These are phyloP conservation scores for Zelleria hepariella DNA, from an alignment of 2,888 invertebrate species.

Conservation along the genomic window DNA sequence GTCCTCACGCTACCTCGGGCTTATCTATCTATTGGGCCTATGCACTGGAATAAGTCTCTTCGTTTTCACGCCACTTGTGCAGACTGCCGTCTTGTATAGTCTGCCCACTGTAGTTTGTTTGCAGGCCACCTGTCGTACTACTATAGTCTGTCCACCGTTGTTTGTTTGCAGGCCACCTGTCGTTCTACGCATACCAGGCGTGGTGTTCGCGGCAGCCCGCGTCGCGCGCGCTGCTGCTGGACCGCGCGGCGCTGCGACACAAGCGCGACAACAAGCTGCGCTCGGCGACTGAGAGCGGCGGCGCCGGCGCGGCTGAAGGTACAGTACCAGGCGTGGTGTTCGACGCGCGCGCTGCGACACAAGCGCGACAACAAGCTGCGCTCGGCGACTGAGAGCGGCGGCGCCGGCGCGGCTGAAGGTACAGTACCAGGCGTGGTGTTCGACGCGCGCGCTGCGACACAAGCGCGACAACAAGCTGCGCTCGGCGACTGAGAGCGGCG, in stretches of 20 bases:
- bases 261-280: constrained; percentile 75
- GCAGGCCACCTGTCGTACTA: too few relatives aligned
- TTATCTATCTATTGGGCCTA: too few relatives aligned
- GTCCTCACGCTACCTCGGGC: too few relatives aligned
- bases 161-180: constrained; percentile 76
- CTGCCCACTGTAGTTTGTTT: too few relatives aligned
- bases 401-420: background rate
- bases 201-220: constrained; percentile 58
- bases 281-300: background rate
- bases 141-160: too few relatives aligned
- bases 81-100: too few relatives aligned
- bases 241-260: constrained; percentile 85
- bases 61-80: too few relatives aligned
- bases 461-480: constrained; percentile 75
- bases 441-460: constrained; percentile 44
- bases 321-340: too few relatives aligned
- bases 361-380: constrained; percentile 75
- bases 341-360: constrained; percentile 44
- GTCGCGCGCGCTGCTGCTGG: constrained; percentile 79
- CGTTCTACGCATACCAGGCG: constrained; percentile 81
- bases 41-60: too few relatives aligned
- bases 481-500: background rate
- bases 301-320: background rate
- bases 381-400: background rate
- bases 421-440: too few relatives aligned